These are phyloP conservation scores for Oryzias celebensis DNA, from an alignment of 2,113 vertebrate species.

Conservation along the genomic window DNA sequence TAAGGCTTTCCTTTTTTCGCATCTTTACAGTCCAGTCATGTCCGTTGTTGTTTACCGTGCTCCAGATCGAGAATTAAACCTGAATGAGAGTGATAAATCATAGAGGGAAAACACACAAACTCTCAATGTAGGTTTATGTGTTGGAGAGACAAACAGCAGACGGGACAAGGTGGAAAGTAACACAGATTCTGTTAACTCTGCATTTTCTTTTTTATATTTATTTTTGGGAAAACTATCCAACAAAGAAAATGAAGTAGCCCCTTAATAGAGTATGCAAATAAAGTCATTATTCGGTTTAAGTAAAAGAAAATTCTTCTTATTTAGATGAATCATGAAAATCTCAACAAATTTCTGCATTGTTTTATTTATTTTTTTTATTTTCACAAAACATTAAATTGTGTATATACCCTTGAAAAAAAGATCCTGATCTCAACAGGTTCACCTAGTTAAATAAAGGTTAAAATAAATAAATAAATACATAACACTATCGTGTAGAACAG, in stretches of 20 bases:
- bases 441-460: too few relatives aligned
- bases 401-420: too few relatives aligned
- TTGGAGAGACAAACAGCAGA: conserved; percentile 61
- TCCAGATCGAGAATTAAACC: conserved; percentile 79
- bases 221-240: conserved; percentile 53
- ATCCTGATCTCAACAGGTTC: too few relatives aligned
- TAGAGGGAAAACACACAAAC: conserved; percentile 65
- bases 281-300: conserved; percentile 73
- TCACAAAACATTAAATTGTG: neutral
- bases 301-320: conserved; percentile 63
- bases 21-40: conserved; percentile 78
- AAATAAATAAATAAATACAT: too few relatives aligned
- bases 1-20: conserved; percentile 52
- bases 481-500: too few relatives aligned
- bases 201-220: too few relatives aligned
- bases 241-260: conserved; percentile 68
- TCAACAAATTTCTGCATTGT: conserved; percentile 37
- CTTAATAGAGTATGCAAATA: conserved; percentile 71
- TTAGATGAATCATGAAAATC: conserved; percentile 65
- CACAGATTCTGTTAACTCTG: too few relatives aligned
- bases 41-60: conserved; percentile 74
- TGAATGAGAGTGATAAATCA: conserved; percentile 81
- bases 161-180: conserved; percentile 46
- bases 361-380: conserved; percentile 50
- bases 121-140: conserved; percentile 70